Base-by-base conservation (phyloP, 2,888 invertebrate species). In the Limnephilus auricula region DNA sequence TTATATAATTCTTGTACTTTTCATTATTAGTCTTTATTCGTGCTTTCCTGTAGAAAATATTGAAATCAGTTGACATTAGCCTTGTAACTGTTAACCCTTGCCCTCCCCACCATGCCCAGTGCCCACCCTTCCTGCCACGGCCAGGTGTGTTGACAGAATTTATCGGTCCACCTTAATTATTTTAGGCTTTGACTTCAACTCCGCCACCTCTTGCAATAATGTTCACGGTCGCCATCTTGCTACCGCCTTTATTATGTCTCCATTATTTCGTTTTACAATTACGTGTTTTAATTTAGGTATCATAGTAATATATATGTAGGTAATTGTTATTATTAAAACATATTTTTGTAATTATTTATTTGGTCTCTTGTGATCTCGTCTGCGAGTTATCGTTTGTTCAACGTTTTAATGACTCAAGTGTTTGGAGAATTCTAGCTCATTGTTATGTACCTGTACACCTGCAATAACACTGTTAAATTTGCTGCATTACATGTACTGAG, bases 91-190 rank as follows among this genome's bases (percentile, higher is more conserved):
- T 82, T 25, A 34, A 32, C 34, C 15, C 18, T 86, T 89, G 91
- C 25, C 65, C 25, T n/a, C 25, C 9, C 65, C 65, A 5, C 65
- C 45, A 1, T 45, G 5, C 65, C 50, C n/a, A n/a, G n/a, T n/a
- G n/a, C n/a, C n/a, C n/a, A n/a, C n/a, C n/a, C n/a, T n/a, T n/a
- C n/a, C 15, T 65, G 65, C 65, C 5, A 65, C 65, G 25, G 50
- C 88, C 92, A 91, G 90, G 83, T 90, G 78, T 89, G 92, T 92
- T 65, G 89, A 89, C 91, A 91, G 90, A 93, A 92, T 93, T 93
- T 93, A 93, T 93, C 83, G 89, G 92, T 90, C 79, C 84, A 78
- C 78, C 90, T 92, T 93, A 91, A 92, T 91, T 93, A 92, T 93
- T 93, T 93, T 91, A 89, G 90, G 91, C 88, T 92, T 90, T 85